Evolutionary conservation across 2,888 invertebrate species (phyloP), one percentile per base, ranked within the genome.

Genomic region (Cancer borealis): DNA sequence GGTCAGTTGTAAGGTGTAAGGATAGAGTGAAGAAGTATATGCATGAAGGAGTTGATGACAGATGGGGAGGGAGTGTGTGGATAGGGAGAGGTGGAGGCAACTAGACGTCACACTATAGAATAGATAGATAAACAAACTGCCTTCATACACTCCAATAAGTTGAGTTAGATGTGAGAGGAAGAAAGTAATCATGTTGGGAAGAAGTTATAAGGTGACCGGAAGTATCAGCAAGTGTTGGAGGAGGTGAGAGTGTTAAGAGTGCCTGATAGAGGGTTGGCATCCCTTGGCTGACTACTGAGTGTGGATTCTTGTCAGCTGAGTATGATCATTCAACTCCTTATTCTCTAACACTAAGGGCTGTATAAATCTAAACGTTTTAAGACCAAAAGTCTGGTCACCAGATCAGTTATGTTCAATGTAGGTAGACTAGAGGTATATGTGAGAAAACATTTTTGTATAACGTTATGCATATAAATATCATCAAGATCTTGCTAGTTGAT

Each of bases 401-500:
- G 39, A 30, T 26, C 3, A 10, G 30, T 84, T 84, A 84, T 84
- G 39, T 84, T 30, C 39, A 84, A 30, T 30, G 39, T 39, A 84
- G 84, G 84, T 84, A 84, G 84, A 84, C 84, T 84, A 84, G 84
- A 84, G 30, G 17, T 84, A 39, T 84, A 30, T 66, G 17, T 5
- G n/a, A 66, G 21, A 66, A 14, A 66, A 21, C 30, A 39, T 84
- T 39, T 14, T 30, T 17, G 10, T 30, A 14, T 84, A 39, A 30
- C 39, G 84, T 26, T 84, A 84, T 84, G 84, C 84, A 84, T 84
- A 84, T 84, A 84, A 84, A 84, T 84, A 84, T 84, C 39, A 39
- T 30, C 14, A 30, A 30, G 30, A 84, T 84, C 84, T 84, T 84
- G 84, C 30, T 39, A 30, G 39, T 39, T 14, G 14, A 84, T 84